Evolutionary conservation across 2,888 invertebrate genomes (phyloP).

Genomic region (Cenopis cana): DNA sequence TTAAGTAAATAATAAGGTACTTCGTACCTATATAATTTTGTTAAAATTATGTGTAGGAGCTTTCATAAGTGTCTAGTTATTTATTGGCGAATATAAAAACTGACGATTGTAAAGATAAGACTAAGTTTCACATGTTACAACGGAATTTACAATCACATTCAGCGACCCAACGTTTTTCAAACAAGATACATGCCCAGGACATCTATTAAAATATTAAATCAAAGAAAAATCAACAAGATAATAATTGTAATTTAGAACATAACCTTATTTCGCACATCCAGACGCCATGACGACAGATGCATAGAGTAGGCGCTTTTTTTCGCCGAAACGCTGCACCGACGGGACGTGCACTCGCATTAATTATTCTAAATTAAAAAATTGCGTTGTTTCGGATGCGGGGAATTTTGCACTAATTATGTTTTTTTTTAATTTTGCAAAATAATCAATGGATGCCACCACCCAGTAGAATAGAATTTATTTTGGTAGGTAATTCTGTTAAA

Average conservation of each 20-base stretch:
- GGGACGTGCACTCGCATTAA: constrained; percentile 68
- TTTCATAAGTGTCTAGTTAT: too few species aligned
- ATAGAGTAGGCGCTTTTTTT: constrained; percentile 78
- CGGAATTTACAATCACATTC: neutral
- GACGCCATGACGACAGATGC: constrained; percentile 34
- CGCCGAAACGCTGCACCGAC: constrained; percentile 72
- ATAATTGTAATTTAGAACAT: neutral
- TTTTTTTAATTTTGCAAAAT: neutral
- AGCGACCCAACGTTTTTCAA: neutral
- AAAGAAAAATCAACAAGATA: neutral
- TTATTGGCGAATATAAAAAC: too few species aligned
- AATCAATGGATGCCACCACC: neutral
- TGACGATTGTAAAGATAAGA: neutral
- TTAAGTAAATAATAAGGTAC: too few species aligned
- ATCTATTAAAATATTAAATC: neutral
- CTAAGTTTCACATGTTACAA: neutral
- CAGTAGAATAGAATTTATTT: neutral
- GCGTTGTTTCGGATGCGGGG: neutral
- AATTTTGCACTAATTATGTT: constrained; percentile 15
- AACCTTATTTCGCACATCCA: constrained; percentile 2
- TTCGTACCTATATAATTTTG: too few species aligned
- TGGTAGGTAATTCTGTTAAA: neutral
- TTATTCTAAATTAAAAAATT: constrained; percentile 49
- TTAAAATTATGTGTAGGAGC: too few species aligned
- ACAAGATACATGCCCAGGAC: neutral